Evolutionary conservation across 2,113 vertebrate species (phyloP), one percentile per base, ranked within the genome.

Genomic region (Lagopus leucura): DNA sequence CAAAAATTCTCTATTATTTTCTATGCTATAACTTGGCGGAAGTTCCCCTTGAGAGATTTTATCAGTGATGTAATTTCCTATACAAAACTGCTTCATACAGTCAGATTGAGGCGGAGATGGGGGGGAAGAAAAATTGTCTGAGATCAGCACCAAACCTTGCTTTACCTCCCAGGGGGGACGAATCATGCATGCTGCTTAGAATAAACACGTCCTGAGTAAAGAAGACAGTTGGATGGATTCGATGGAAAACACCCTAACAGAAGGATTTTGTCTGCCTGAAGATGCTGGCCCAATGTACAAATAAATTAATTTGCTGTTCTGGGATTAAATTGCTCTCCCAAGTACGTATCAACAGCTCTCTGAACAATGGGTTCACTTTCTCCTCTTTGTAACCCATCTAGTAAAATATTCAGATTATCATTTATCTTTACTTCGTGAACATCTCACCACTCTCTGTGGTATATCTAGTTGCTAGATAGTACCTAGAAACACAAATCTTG

Each of bases 61-160:
- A 96, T 94, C 89, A 93, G 77, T 73, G 64, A 93, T 90, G 55
- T 86, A 95, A 93, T 63, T 95, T 94, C 78, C 85, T 81, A 96
- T 28, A 95, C 8, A 90, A 88, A 88, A 95, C 73, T 88, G 70
- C 66, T 74, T 79, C 88, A 42, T 2, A 24, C 71, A 86, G 73
- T 77, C 19, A 9, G 36, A 22, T 67, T 40, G 27, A 61, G 61
- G 11, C 75, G 61, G 54, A 67, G 38, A 60, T 47, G 36, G 78
- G 30, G 30, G 15, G 22, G 40, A 52, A 86, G 58, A 89, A 64
- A 57, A 81, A 94, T 69, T 91, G 90, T 54, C 58, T 85, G 91
- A 97, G 89, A 96, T 94, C 95, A 97, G 95, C 91, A 97, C 40
- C 81, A 95, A 97, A 85, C 28, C 75, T 90, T 80, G 78, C 86